A percentile compares a stretch with the other conserved stretches of the same genome.
phyloP scores from a whole-genome alignment of 1,140 invertebrate genomes.

The Plutomurus gul region DNA sequence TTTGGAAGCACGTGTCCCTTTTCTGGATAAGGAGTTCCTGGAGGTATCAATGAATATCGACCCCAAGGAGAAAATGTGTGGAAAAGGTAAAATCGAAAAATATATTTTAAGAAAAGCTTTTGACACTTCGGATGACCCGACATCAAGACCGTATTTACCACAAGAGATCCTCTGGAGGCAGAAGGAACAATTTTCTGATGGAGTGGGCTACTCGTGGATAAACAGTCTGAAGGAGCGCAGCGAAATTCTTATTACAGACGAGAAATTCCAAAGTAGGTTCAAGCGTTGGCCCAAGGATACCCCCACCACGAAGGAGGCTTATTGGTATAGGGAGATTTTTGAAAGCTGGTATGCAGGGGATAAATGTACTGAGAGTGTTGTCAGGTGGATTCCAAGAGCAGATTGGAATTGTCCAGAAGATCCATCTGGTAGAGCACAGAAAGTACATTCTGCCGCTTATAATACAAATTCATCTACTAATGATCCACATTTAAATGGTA shows the following conservation, averaged over 20 bases:
- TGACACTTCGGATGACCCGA: constrained; percentile 61
- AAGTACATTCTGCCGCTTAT: constrained; percentile 1
- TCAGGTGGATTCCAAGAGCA: constrained; percentile 35
- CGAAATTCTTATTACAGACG: constrained; percentile 15
- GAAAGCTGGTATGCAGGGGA: constrained; percentile 21
- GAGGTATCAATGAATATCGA: constrained; percentile 35
- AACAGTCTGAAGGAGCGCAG: constrained; percentile 23
- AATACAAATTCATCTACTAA: no score
- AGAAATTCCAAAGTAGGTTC: neutral
- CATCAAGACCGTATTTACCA: constrained; percentile 66
- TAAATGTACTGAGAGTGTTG: neutral
- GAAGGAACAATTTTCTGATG: constrained; percentile 68
- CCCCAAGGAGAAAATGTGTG: constrained; percentile 69
- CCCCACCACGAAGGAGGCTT: constrained; percentile 29
- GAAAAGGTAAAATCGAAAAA: constrained; percentile 80
- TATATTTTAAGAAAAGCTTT: constrained; percentile 79
- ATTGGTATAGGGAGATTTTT: constrained; percentile 36
- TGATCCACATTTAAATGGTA: no score
- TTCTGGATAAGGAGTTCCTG: constrained; percentile 83
- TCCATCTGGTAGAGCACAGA: constrained; percentile 36
- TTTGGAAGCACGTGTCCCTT: constrained; percentile 84
- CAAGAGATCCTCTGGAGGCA: constrained; percentile 85
- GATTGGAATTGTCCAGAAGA: constrained; percentile 35
- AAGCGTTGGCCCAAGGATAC: constrained; percentile 22
- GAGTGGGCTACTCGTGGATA: constrained; percentile 36